Percentiles rank a stretch among this genome's conserved stretches.
phyloP scores from a whole-genome alignment of 2,797 vertebrate genomes.

The Telmatherina bonti region DNA sequence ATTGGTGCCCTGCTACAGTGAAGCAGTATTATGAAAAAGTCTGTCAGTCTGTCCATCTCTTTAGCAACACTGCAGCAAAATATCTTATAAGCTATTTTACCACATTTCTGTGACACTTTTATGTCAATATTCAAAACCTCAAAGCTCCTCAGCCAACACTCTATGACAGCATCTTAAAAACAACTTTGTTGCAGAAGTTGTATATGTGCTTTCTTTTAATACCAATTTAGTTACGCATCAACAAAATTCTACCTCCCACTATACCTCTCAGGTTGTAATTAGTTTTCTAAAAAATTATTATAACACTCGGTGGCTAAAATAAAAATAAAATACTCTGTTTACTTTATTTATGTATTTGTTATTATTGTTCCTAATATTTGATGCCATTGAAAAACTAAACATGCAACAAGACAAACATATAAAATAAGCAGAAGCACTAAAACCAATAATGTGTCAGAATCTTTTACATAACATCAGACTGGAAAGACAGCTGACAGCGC shows the following conservation, averaged over 20 bases:
- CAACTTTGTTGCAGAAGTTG: background rate
- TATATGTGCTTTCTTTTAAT: background rate
- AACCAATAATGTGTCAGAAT: background rate
- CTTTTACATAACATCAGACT: background rate
- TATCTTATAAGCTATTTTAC: constrained; percentile 20
- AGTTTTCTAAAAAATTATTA: too few relatives aligned
- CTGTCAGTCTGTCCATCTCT: constrained; percentile 41
- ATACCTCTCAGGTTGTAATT: background rate
- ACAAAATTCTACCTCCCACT: background rate
- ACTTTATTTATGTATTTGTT: too few relatives aligned
- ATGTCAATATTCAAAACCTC: constrained; percentile 15
- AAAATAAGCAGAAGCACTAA: background rate
- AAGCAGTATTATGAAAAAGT: constrained; percentile 30
- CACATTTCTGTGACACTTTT: constrained; percentile 36
- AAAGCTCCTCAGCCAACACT: background rate
- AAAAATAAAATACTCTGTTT: too few relatives aligned
- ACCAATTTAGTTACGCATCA: background rate
- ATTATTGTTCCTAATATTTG: too few relatives aligned
- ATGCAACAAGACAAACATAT: background rate
- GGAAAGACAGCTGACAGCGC: constrained; percentile 6
- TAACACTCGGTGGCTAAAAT: too few relatives aligned
- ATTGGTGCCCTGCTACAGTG: constrained; percentile 12
- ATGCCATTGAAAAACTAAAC: background rate
- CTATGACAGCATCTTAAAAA: background rate
- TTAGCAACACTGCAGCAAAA: constrained; percentile 21